Evolutionary conservation across 2,113 vertebrate genomes (phyloP).

Genomic region (Zapornia atra): DNA sequence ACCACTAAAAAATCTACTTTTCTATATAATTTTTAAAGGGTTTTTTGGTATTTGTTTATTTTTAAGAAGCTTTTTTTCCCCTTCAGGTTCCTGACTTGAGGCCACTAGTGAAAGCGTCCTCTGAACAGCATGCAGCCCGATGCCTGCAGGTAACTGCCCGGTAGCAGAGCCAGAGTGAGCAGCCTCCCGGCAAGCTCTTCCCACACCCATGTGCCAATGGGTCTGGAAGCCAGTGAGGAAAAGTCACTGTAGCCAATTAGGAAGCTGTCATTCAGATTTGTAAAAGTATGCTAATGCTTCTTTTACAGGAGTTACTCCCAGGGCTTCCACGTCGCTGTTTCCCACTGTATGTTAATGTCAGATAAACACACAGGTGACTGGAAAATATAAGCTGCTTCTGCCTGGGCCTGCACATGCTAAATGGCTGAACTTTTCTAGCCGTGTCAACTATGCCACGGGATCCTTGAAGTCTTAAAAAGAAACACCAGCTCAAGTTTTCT

Average conservation of each 20-base stretch:
- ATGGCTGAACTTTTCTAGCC: not conserved
- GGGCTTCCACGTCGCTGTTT: not conserved
- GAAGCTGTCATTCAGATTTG: not conserved
- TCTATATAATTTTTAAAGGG: not conserved
- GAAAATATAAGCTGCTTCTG: not conserved
- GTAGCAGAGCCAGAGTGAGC: not conserved
- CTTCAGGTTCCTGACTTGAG: not conserved
- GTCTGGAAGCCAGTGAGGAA: not conserved
- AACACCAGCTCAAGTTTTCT: not conserved
- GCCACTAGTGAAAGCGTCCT: conserved; percentile 4
- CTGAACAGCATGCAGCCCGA: not conserved
- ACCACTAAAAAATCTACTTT: not conserved
- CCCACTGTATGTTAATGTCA: not conserved
- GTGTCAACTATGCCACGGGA: fast-evolving
- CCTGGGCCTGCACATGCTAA: not conserved
- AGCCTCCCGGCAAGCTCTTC: not conserved
- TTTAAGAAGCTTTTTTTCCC: not conserved
- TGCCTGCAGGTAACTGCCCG: not conserved
- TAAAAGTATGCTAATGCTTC: not conserved
- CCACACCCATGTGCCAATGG: not conserved
- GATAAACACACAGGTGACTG: not conserved
- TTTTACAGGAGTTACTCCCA: not conserved
- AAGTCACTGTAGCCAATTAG: not conserved
- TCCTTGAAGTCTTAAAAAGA: not conserved
- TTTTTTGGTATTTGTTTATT: not conserved